Evolutionary conservation across 2,888 invertebrate species (phyloP), one percentile per base, ranked within the genome.

Genomic region (Calameuta filiformis): DNA sequence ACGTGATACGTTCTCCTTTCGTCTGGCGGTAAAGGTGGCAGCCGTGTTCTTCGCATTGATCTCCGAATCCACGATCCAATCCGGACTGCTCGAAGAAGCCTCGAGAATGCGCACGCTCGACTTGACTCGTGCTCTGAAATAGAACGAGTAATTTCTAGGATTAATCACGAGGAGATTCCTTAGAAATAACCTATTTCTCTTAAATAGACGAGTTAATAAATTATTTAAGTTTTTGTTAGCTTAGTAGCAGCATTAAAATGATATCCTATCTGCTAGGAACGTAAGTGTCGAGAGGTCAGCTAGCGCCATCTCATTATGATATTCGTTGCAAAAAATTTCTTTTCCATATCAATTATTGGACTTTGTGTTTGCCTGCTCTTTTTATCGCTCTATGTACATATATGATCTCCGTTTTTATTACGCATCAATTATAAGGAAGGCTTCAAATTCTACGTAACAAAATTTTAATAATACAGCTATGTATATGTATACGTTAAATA

Each of bases 61-160:
- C 88, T 98, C 98, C 74, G 97, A 95, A 34, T 96, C 96, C 84
- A 98, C 95, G 85, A 96, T 97, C 98, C 98, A 98, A 80, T 94
- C 94, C 94, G 95, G 85, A 92, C 95, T 87, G 93, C 95, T 91
- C 35, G 96, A 94, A 76, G 96, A 95, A 35, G 97, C 97, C 82
- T 97, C 97, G 89, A 98, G 93, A 85, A 98, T 94, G 82, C 96
- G 94, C 79, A 98, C 92, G 0, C 98, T 98, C 76, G 96, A 96
- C 91, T 98, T 97, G 77, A 98, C 98, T 83, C 97, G 95, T 83
- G 97, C 97, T 90, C 98, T 98, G 92, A 23, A 92, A 89, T 82
- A 80, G 79, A 79, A 76, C 77, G 76, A 79, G 78, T 56, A 56
- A 56, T 56, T 56, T 56, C 56, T 9, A 56, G 9, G 1, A 23